Base-by-base conservation (phyloP, 2,797 vertebrate species). In the Semaprochilodus insignis region DNA sequence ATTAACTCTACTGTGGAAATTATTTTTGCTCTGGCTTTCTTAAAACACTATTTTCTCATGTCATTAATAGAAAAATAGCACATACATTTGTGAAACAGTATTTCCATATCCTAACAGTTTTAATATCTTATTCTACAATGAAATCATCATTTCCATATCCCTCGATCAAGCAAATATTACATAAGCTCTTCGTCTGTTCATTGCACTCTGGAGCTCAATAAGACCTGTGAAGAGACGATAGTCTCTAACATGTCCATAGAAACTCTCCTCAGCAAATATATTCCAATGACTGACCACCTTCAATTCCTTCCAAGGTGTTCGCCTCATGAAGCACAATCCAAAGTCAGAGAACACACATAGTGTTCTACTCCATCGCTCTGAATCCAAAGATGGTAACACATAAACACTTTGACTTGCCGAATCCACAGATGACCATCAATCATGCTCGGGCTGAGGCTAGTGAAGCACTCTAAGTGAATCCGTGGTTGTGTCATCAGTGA, bases 51-150 rank as follows among this genome's bases (percentile, higher is more conserved):
- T 36, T 71, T 76, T 51, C 31, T n/a, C 10, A 60, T 54, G 4
- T 67, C 54, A 57, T 21, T 36, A 44, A 57, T 25, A 74, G 31
- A 81, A 70, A 75, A 81, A 70, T 59, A 73, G 70, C 17, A 23
- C 63, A 76, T 44, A n/a, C 63, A 74, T 74, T 67, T 19, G 23
- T 66, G 57, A 70, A 63, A 77, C 10, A 25, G 6, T 16, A 57
- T 73, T 82, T 77, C 59, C 69, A 77, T 57, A 74, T 21, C 60
- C 13, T 19, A 74, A 57, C 16, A 40, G 11, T 40, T 59, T 40
- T 23, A 57, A 14, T 6, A 74, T 14, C 36, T 74, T 6, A n/a
- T 13, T 74, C 71, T 59, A 19, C 19, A 31, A 19, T 7, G 5
- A 25, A 71, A 71, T 71, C 14, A 19, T 34, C 25, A 55, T 21